Evolutionary conservation across 2,888 invertebrate genomes (phyloP).

Genomic region (Lithosia quadra): DNA sequence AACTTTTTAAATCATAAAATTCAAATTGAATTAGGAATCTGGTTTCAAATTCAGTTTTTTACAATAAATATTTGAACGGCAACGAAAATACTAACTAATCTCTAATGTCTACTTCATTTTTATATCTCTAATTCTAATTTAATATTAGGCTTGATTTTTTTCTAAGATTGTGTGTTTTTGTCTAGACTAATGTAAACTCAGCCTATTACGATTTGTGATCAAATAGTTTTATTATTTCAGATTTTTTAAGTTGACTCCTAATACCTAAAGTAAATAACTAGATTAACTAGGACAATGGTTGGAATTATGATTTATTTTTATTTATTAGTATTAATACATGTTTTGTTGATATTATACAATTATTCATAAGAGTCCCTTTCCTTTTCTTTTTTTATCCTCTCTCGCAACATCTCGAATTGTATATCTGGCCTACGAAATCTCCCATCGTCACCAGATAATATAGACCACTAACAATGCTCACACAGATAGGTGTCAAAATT

Average conservation of each 20-base stretch:
- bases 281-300: not conserved
- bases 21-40: slow-evolving; percentile 13
- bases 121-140: not conserved
- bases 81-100: not conserved
- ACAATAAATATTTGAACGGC: slow-evolving; percentile 3
- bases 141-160: not conserved
- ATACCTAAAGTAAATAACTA: not conserved
- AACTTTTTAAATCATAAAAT: slow-evolving; percentile 7
- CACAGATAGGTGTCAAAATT: no score
- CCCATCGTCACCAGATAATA: no score
- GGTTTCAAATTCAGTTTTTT: slow-evolving; percentile 9
- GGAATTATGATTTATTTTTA: no score
- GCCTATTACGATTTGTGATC: not conserved
- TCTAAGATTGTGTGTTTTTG: no score
- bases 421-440: no score
- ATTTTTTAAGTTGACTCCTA: not conserved
- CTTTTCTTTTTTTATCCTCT: no score
- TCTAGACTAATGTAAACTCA: not conserved
- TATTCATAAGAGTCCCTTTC: no score
- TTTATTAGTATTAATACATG: no score
- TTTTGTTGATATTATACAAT: no score
- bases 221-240: not conserved
- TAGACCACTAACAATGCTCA: no score
- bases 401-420: no score
- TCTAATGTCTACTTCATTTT: not conserved